Conservation (phyloP, 1,140 invertebrate species). For the Drosophila tristis region DNA sequence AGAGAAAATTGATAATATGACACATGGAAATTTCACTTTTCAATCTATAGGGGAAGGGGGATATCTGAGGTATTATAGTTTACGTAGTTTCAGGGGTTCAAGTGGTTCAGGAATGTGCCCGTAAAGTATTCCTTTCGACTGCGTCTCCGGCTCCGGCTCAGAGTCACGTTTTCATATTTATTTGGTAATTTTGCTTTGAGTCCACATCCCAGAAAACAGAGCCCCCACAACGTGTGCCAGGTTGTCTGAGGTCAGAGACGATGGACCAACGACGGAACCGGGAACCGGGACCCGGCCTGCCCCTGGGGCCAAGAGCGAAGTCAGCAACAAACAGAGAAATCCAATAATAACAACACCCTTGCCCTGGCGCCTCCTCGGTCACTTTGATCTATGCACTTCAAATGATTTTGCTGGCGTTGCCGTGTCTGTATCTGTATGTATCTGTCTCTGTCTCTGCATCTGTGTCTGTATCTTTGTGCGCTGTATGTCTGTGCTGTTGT, state of each 20-base stretch:
- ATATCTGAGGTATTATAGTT: conserved; percentile 12
- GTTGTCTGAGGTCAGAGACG: conserved; percentile 71
- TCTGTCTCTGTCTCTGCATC: conserved; percentile 1
- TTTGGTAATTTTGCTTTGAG: conserved; percentile 57
- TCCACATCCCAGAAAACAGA: conserved; percentile 24
- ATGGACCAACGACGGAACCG: conserved; percentile 7
- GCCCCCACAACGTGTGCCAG: conserved; percentile 71
- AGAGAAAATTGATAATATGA: conserved; percentile 55
- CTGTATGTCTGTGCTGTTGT: conserved; percentile 43
- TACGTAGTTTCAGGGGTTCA: not conserved
- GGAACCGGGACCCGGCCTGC: conserved; percentile 20
- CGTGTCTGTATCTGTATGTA: conserved; percentile 10
- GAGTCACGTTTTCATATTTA: conserved; percentile 78
- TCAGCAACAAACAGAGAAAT: conserved; percentile 41
- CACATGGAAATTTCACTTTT: conserved; percentile 62
- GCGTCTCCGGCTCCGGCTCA: not conserved
- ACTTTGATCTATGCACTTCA: conserved; percentile 80
- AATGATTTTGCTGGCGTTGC: conserved; percentile 62
- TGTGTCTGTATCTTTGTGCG: conserved; percentile 23
- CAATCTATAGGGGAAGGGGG: not conserved
- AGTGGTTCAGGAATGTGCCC: conserved; percentile 9
- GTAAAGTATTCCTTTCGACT: not conserved
- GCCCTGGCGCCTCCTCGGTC: conserved; percentile 67
- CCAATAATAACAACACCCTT: conserved; percentile 38
- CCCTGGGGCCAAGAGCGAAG: conserved; percentile 42